Base-by-base conservation (phyloP, 2,113 vertebrate species). In the Sprattus sprattus region DNA sequence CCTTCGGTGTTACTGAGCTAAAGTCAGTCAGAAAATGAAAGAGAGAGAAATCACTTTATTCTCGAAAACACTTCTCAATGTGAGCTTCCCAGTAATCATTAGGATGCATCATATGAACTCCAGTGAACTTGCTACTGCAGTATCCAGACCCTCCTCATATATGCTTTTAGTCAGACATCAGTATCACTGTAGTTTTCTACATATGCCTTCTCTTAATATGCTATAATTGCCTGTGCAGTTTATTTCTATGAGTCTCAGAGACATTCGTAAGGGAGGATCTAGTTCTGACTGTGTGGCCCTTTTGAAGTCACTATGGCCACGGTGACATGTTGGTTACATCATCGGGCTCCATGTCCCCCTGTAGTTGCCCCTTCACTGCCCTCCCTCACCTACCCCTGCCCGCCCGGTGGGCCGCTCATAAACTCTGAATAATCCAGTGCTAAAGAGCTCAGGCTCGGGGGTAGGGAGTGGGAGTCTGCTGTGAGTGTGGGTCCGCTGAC, bases 401-500 rank as follows among this genome's bases (percentile, higher is more conserved):
- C n/a, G 3, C 64, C 64, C 18, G 54, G 4, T 60, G 54, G 54
- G 54, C 54, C 20, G 18, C 54, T 60, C 54, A 13, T 60, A 60
- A 60, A 20, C 20, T 16, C 20, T 60, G 15, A 20, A 20, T 60
- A 60, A 64, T 2, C 57, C 57, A 22, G 57, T n/a, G 57, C 4
- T n/a, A 18, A n/a, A n/a, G 54, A 22, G n/a, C 39, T 39, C 39
- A 39, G 20, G 57, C 10, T 15, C 13, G 57, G 8, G 57, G 22
- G 18, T 64, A 7, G 75, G 67, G 49, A 54, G 83, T 86, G 39
- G n/a, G 39, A 39, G 39, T 39, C 2, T 39, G 39, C 82, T 57
- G 82, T 83, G 82, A 83, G 86, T 83, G 82, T 13, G 71, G 83
- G 50, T 83, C 6, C 39, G n/a, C 15, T 84, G 67, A 39, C 47